Percentiles rank a stretch among this genome's conserved stretches.
Conservation (phyloP, 2,888 invertebrate genomes). For the Macaria liturata region DNA sequence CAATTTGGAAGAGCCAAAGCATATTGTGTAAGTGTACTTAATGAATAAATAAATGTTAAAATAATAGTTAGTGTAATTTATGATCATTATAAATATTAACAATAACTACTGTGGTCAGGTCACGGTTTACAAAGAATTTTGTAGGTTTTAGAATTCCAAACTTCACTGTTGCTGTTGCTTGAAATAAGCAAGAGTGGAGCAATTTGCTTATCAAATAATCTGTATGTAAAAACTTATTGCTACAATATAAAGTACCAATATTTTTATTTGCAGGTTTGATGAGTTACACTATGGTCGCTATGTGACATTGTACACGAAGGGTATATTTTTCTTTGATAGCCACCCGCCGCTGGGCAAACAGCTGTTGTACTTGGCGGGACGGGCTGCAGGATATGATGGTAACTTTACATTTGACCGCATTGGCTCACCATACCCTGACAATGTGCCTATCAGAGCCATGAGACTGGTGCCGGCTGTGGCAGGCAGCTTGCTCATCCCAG, state of each 20-base stretch:
- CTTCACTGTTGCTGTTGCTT: too few relatives aligned
- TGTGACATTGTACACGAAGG: constrained; percentile 94
- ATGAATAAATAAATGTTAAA: background rate
- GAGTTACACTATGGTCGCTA: constrained; percentile 98
- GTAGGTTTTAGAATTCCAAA: too few relatives aligned
- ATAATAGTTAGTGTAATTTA: background rate
- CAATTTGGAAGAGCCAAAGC: constrained; percentile 91
- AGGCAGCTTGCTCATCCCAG: constrained; percentile 92
- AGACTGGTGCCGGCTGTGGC: constrained; percentile 94
- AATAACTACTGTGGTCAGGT: too few relatives aligned
- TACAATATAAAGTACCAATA: too few relatives aligned
- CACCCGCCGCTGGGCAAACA: constrained; percentile 98
- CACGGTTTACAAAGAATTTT: too few relatives aligned
- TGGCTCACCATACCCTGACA: constrained; percentile 88
- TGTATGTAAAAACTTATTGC: too few relatives aligned
- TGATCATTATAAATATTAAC: too few relatives aligned
- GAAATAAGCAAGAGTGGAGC: too few relatives aligned
- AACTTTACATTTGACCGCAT: constrained; percentile 93
- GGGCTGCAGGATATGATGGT: constrained; percentile 91
- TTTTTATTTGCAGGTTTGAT: constrained; percentile 89
- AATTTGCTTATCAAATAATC: too few relatives aligned
- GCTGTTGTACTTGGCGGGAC: constrained; percentile 90
- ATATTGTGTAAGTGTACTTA: constrained; percentile 92
- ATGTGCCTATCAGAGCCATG: constrained; percentile 91
- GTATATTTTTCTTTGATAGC: constrained; percentile 97